A percentile compares a stretch with the other conserved stretches of the same genome.
phyloP scores from a whole-genome alignment of 1,140 invertebrate genomes.

The Nilaparvata lugens region DNA sequence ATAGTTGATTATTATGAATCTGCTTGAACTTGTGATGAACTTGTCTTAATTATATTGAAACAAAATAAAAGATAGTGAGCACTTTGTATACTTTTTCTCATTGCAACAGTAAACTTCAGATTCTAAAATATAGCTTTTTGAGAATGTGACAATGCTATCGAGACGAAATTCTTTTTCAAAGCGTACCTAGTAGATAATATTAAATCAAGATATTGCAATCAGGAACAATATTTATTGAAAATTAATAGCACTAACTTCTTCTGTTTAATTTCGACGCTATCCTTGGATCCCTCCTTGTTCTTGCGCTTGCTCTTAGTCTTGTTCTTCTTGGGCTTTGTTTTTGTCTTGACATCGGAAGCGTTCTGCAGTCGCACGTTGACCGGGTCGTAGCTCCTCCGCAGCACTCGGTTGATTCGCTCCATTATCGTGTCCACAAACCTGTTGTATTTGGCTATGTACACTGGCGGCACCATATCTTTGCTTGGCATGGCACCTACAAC shows the following conservation, averaged over 20 bases:
- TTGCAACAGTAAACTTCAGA: no score
- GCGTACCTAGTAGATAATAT: no score
- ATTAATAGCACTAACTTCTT: neutral
- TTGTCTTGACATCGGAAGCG: constrained; percentile 38
- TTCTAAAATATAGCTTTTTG: no score
- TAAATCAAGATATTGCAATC: no score
- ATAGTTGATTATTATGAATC: no score
- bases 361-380: constrained; percentile 67
- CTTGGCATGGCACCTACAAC: constrained; percentile 17
- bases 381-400: constrained; percentile 67
- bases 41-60: no score
- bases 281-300: neutral
- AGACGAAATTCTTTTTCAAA: no score
- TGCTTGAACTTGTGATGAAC: no score
- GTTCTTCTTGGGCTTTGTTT: constrained; percentile 22
- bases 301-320: constrained; percentile 8
- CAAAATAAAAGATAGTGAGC: no score
- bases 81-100: no score
- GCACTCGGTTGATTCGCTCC: constrained; percentile 63
- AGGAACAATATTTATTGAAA: no score
- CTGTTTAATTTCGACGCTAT: neutral
- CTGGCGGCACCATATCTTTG: constrained; percentile 41
- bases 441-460: constrained; percentile 70
- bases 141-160: no score
- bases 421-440: constrained; percentile 71